A percentile compares a stretch with the other conserved stretches of the same genome.
phyloP scores from a whole-genome alignment of 2,797 vertebrate species.

The Chaenodraco wilsoni region DNA sequence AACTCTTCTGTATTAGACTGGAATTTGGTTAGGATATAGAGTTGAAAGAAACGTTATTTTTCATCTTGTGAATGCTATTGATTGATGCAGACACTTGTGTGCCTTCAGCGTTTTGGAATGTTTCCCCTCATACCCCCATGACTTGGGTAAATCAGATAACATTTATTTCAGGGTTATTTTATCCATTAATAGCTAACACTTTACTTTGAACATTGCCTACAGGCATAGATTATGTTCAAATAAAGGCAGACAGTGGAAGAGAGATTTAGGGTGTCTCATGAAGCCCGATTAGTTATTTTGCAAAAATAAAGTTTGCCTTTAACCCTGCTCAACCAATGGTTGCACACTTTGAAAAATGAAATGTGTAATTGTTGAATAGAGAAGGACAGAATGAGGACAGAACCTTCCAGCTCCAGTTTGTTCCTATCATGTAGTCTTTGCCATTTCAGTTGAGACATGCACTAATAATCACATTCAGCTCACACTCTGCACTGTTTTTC shows the following conservation, averaged over 20 bases:
- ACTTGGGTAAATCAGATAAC: slow-evolving; percentile 65
- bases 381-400: slow-evolving; percentile 34
- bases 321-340: slow-evolving; percentile 32
- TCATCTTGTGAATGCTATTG: slow-evolving; percentile 55
- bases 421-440: slow-evolving; percentile 17
- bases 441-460: slow-evolving; percentile 26
- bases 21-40: slow-evolving; percentile 37
- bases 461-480: slow-evolving; percentile 40
- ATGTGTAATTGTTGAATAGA: slow-evolving; percentile 39
- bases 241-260: slow-evolving; percentile 65
- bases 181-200: slow-evolving; percentile 72
- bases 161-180: slow-evolving; percentile 73
- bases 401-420: neutral
- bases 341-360: slow-evolving; percentile 31
- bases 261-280: slow-evolving; percentile 55
- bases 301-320: slow-evolving; percentile 46
- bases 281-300: slow-evolving; percentile 49
- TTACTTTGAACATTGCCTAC: slow-evolving; percentile 64
- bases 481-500: slow-evolving; percentile 43
- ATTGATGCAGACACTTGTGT: slow-evolving; percentile 63
- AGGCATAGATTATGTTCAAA: slow-evolving; percentile 68
- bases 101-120: slow-evolving; percentile 49
- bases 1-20: slow-evolving; percentile 26
- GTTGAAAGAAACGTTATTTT: slow-evolving; percentile 43
- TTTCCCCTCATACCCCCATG: slow-evolving; percentile 43